phyloP scores from a whole-genome alignment of 2,888 invertebrate genomes.

The Alcis repandata region DNA sequence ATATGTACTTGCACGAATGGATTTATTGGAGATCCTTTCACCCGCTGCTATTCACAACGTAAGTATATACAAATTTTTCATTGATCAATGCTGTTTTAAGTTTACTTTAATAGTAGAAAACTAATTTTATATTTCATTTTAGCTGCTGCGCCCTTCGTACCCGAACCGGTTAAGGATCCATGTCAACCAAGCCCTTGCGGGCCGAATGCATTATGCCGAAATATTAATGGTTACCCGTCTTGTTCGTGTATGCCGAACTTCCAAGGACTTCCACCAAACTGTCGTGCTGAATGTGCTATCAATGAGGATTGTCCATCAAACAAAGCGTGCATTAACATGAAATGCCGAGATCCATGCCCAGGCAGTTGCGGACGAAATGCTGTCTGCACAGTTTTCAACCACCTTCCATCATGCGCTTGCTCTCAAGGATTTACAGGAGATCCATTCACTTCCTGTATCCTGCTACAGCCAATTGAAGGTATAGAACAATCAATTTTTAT shows the following conservation, averaged over 20 bases:
- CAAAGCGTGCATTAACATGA: conserved; percentile 90
- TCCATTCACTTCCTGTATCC: conserved; percentile 89
- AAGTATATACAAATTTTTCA: conserved; percentile 50
- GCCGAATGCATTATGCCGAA: conserved; percentile 88
- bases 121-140: conserved; percentile 36
- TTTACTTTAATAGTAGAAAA: neutral
- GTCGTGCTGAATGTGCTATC: conserved; percentile 90
- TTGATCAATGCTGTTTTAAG: neutral
- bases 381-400: conserved; percentile 88
- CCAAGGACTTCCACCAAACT: conserved; percentile 90
- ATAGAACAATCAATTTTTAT: neutral
- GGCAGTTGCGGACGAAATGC: conserved; percentile 90
- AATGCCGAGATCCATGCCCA: conserved; percentile 91
- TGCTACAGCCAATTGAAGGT: conserved; percentile 81
- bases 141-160: conserved; percentile 59
- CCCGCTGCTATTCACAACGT: conserved; percentile 87
- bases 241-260: conserved; percentile 89
- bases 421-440: conserved; percentile 91
- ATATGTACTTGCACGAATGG: conserved; percentile 90
- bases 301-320: conserved; percentile 91
- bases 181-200: conserved; percentile 91
- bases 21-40: conserved; percentile 90
- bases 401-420: conserved; percentile 90
- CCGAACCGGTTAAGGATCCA: conserved; percentile 85
- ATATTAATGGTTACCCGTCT: conserved; percentile 86